A percentile compares a stretch with the other conserved stretches of the same genome.
phyloP scores from a whole-genome alignment of 2,888 invertebrate species.

The Carabus problematicus region DNA sequence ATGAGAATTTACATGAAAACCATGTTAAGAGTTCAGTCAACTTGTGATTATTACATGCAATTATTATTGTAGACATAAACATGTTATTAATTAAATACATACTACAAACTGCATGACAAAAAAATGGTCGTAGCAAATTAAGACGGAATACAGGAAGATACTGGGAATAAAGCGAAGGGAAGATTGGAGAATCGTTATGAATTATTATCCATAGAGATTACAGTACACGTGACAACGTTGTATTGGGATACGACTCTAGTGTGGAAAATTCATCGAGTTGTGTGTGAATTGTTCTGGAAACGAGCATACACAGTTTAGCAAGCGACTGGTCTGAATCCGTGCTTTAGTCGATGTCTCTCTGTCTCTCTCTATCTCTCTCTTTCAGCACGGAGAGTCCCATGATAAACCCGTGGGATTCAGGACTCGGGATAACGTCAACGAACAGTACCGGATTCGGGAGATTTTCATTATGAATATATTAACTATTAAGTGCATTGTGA shows the following conservation, averaged over 20 bases:
- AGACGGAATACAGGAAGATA: conserved; percentile 6
- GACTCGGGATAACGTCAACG: conserved; percentile 11
- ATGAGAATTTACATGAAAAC: no score
- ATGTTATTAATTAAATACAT: no score
- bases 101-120: conserved; percentile 1
- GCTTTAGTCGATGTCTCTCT: conserved; percentile 14
- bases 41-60: no score
- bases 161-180: not conserved
- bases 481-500: not conserved
- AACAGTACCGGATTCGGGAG: conserved; percentile 21
- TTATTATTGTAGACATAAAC: no score
- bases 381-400: conserved; percentile 1
- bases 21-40: no score
- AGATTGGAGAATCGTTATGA: conserved; percentile 34
- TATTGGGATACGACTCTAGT: conserved; percentile 38
- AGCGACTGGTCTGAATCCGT: conserved; percentile 13
- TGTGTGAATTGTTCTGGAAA: conserved; percentile 39
- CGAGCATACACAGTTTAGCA: conserved; percentile 16
- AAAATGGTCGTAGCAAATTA: not conserved
- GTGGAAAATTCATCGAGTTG: conserved; percentile 39
- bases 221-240: conserved; percentile 30
- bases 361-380: not conserved
- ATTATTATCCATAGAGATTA: conserved; percentile 41
- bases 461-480: conserved; percentile 24
- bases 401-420: conserved; percentile 34